Evolutionary conservation across 1,140 invertebrate species (phyloP), one percentile per base, ranked within the genome.

Genomic region (Pogonomyrmex californicus): DNA sequence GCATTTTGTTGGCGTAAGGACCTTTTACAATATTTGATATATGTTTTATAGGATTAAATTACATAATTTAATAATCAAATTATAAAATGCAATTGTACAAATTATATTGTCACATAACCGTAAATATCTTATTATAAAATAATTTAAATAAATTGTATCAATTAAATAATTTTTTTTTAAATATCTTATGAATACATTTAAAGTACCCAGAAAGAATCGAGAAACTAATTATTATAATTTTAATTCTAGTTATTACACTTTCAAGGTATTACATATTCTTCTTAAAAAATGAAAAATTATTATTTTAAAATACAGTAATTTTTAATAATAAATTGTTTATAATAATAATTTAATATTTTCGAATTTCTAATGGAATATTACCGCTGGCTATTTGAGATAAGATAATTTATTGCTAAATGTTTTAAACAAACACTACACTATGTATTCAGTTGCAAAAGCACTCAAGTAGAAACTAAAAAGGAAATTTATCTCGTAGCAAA

Each of bases 371-470:
- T 30, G 1, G 23, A 30, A 79, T 41, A 33, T 66, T 5, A 23
- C n/a, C 12, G n/a, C 6, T n/a, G 6, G 30, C 9, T 68, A 68
- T 54, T 68, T 7, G 9, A 79, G 44, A 79, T 56, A 79, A 56
- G n/a, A 54, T 41, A 3, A 78, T 49, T 78, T 63, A 63, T 78
- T 44, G n/a, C 9, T 23, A n/a, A 65, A 51, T 38, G 36, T 54
- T 54, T 81, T 68, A 68, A 68, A 23, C 36, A 81, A 68, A 81
- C 36, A 4, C 23, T 41, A 7, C 30, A 17, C 12, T 54, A 38
- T 79, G 36, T 79, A 66, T 68, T 81, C 47, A 81, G 63, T 81
- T 81, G 63, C 1, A 79, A 68, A 7, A 38, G 30, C 12, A 66
- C 17, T 66, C 12, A 30, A 68, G 23, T 4, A 7, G 3, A 41